A percentile compares a stretch with the other conserved stretches of the same genome.
phyloP scores from a whole-genome alignment of 2,113 vertebrate genomes.

The Burhinus bistriatus region DNA sequence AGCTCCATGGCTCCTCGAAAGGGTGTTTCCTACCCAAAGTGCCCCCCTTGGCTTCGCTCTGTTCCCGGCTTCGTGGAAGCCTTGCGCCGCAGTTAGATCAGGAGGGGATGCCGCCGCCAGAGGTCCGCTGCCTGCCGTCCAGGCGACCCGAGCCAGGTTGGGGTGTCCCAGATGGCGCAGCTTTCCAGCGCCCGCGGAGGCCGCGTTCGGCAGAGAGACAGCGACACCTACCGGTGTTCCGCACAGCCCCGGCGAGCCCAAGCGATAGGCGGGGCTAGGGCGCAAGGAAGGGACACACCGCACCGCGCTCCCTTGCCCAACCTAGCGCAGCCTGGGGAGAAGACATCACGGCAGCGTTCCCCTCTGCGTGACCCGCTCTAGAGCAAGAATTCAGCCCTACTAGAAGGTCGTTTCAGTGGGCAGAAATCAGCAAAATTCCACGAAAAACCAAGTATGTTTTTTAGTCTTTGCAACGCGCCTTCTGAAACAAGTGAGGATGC shows the following conservation, averaged over 20 bases:
- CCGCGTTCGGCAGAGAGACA: slow-evolving; percentile 34
- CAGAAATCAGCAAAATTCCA: background rate
- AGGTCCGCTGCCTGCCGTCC: background rate
- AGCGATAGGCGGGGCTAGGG: background rate
- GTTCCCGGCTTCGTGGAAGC: background rate
- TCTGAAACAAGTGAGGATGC: background rate
- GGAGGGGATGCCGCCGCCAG: background rate
- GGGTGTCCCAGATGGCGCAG: background rate
- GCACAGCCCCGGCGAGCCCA: background rate
- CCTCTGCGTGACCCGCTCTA: background rate
- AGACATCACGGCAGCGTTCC: background rate
- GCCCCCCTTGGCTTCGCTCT: background rate
- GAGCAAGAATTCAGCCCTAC: background rate
- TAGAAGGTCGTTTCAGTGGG: background rate
- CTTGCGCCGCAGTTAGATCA: background rate
- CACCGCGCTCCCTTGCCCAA: background rate
- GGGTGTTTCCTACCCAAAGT: background rate
- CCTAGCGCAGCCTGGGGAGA: background rate
- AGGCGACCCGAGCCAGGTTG: background rate
- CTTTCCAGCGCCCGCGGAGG: background rate
- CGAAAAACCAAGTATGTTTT: background rate
- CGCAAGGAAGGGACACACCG: background rate
- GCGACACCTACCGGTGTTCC: slow-evolving; percentile 69
- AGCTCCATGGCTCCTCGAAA: background rate
- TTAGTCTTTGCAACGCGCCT: background rate